A percentile compares a stretch with the other conserved stretches of the same genome.
Evolutionary conservation across 2,113 vertebrate species (phyloP).

Genomic region (Oncorhynchus keta): DNA sequence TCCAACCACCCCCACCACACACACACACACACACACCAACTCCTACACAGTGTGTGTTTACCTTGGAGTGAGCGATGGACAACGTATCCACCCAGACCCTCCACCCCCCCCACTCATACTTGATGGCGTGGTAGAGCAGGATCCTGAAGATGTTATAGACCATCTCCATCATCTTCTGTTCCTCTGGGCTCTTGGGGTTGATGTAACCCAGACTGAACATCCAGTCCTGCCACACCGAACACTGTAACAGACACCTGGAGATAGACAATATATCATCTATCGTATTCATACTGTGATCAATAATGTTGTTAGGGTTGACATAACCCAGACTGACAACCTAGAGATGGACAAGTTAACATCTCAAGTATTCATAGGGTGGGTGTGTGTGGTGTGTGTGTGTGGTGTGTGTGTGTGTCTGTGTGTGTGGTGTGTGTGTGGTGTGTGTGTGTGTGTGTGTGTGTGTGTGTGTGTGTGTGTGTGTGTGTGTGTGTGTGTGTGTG

Average conservation of each 20-base stretch:
- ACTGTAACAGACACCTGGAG: constrained; percentile 93
- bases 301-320: neutral
- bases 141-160: constrained; percentile 99
- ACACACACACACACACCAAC: neutral
- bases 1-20: neutral
- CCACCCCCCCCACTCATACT: constrained; percentile 99
- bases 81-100: constrained; percentile 98
- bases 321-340: too few relatives aligned
- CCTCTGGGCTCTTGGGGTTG: constrained; percentile 96
- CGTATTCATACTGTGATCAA: too few relatives aligned
- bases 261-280: neutral
- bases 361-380: too few relatives aligned
- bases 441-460: neutral
- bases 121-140: constrained; percentile 97
- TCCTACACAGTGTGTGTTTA: constrained; percentile 58
- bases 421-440: too few relatives aligned
- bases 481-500: too few relatives aligned
- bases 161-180: constrained; percentile 99
- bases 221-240: constrained; percentile 99
- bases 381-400: neutral
- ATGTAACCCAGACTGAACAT: constrained; percentile 99
- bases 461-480: neutral
- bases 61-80: constrained; percentile 98
- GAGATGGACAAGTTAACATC: too few relatives aligned
- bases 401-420: too few relatives aligned